Percentiles rank a stretch among this genome's conserved stretches.
Conservation (phyloP, 1,140 invertebrate genomes). For the Agrypnia vestita region DNA sequence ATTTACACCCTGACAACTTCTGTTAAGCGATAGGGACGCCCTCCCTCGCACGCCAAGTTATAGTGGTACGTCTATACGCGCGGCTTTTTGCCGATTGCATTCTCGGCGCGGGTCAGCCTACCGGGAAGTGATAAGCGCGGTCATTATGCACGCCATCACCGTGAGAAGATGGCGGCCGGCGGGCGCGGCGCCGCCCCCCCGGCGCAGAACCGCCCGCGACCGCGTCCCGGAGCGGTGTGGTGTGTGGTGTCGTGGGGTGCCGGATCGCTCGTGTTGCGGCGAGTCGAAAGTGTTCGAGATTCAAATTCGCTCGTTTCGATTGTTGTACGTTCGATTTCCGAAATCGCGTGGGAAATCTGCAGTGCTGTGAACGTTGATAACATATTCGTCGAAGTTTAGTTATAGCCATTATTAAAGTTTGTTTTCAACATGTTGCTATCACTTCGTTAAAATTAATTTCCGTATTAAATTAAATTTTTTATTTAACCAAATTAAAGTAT, state of each 20-base stretch:
- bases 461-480: no score
- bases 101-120: background rate
- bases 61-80: no score
- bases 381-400: background rate
- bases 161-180: constrained; percentile 14
- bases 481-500: no score
- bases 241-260: background rate
- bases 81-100: background rate
- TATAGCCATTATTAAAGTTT: background rate
- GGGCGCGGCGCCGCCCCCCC: constrained; percentile 1
- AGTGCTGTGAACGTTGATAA: background rate
- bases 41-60: no score
- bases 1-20: no score
- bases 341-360: constrained; percentile 5
- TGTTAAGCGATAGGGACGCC: no score
- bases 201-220: constrained; percentile 32
- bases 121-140: constrained; percentile 25
- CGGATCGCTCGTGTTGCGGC: background rate
- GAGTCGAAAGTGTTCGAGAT: background rate
- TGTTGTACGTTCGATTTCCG: background rate
- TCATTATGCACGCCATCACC: constrained; percentile 28
- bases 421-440: no score
- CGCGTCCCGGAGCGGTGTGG: constrained; percentile 31
- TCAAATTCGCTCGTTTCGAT: background rate
- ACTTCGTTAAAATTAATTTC: no score